Evolutionary conservation across 1,140 invertebrate species (phyloP).

Genomic region (Leptinotarsa undecemlineata): DNA sequence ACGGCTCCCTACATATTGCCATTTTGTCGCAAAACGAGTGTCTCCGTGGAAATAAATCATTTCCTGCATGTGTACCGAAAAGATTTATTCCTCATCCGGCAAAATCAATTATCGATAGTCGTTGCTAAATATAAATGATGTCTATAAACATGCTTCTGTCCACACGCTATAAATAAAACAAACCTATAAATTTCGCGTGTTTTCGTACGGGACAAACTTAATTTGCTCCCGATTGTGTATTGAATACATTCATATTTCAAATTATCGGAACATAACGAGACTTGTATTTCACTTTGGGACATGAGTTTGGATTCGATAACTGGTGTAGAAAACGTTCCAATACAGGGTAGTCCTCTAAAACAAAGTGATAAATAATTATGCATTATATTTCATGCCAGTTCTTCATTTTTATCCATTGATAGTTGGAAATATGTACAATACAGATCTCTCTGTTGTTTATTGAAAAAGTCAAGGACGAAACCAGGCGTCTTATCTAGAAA

Average conservation of each 20-base stretch:
- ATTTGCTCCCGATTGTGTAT: slow-evolving; percentile 31
- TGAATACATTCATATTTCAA: slow-evolving; percentile 11
- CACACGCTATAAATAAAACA: slow-evolving; percentile 41
- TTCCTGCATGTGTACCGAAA: slow-evolving; percentile 22
- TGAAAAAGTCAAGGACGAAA: too few relatives aligned
- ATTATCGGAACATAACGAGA: neutral
- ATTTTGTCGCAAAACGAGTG: slow-evolving; percentile 35
- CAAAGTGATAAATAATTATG: too few relatives aligned
- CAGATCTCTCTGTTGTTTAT: too few relatives aligned
- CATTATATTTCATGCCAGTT: too few relatives aligned
- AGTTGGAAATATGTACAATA: too few relatives aligned
- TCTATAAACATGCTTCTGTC: slow-evolving; percentile 39
- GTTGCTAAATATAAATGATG: slow-evolving; percentile 39
- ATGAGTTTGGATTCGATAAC: neutral
- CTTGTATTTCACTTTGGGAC: too few relatives aligned
- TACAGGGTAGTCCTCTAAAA: too few relatives aligned
- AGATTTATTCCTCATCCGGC: slow-evolving; percentile 37
- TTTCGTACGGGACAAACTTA: slow-evolving; percentile 35
- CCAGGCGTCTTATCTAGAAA: too few relatives aligned
- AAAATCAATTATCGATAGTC: slow-evolving; percentile 37
- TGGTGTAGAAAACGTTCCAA: too few relatives aligned
- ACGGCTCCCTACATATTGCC: slow-evolving; percentile 31
- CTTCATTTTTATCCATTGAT: too few relatives aligned
- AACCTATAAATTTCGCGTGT: slow-evolving; percentile 39
- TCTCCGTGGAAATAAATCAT: slow-evolving; percentile 33